Evolutionary conservation across 2,888 invertebrate genomes (phyloP), one percentile per base, ranked within the genome.

Genomic region (Melieria omissa): DNA sequence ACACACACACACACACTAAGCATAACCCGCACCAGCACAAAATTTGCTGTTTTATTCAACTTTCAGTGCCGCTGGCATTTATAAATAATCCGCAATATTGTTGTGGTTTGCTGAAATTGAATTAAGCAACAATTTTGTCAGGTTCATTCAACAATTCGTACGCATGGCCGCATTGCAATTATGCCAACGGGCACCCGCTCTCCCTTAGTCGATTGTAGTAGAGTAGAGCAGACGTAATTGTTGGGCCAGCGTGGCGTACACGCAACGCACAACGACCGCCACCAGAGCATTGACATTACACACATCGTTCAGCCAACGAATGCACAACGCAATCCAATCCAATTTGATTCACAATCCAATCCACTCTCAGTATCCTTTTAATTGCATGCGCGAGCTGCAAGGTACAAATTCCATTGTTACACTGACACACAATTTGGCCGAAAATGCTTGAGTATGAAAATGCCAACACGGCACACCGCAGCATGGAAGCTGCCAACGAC

Each of bases 351-450:
- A 29, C 29, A 29, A 29, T 29, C 29, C 29, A 29, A 29, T 29
- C 29, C 29, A 29, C 29, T 29, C 29, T 29, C 29, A 14, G 12
- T 65, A 65, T 65, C 61, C 65, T 65, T 72, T 75, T 73, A 70
- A 71, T 61, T 73, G 72, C 74, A 74, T 70, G 47, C 44, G 6
- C 41, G 29, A 29, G 29, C 29, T 29, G 29, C 29, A 29, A 4
- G 10, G 5, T 9, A 16, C 57, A 69, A 77, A 75, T 84, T 84
- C 83, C 84, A 84, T 82, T 84, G 84, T 82, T 82, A 84, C 83
- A 84, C 80, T 84, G 84, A 85, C 84, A 84, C 78, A 84, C 67
- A 82, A 83, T 63, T 55, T 5, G 14, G 80, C 80, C 29, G 29
- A 29, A 29, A 29, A 29, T 29, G 29, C 29, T 29, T 29, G 29